Percentiles rank a stretch among this genome's conserved stretches.
Conservation (phyloP, 2,888 invertebrate species). For the Creontiades dilutus region DNA sequence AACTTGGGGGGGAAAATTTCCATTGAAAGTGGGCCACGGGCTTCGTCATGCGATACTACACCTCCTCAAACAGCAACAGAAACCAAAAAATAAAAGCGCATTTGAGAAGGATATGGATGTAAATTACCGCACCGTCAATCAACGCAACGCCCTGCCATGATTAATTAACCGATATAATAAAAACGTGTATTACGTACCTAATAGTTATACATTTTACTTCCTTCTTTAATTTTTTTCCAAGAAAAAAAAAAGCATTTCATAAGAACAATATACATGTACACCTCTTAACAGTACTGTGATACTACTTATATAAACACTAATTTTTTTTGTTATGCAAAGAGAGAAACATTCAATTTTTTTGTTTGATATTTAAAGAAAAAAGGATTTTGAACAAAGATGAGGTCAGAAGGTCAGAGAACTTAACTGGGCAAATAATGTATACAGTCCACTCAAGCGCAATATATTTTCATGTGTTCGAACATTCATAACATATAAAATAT, state of each 20-base stretch:
- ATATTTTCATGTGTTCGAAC: conserved; percentile 74
- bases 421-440: conserved; percentile 74
- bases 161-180: conserved; percentile 2
- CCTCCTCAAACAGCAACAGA: not conserved
- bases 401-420: conserved; percentile 60
- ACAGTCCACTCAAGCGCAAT: conserved; percentile 75
- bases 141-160: conserved; percentile 25
- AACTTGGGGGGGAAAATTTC: conserved; percentile 18
- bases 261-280: conserved; percentile 71
- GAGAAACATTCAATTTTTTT: conserved; percentile 64
- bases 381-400: conserved; percentile 57
- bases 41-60: conserved; percentile 12
- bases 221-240: conserved; percentile 57
- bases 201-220: conserved; percentile 63
- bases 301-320: conserved; percentile 69
- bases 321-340: conserved; percentile 64
- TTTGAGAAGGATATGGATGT: not conserved
- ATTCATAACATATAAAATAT: conserved; percentile 74
- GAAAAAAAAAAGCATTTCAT: conserved; percentile 66
- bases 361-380: conserved; percentile 54
- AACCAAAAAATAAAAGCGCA: not conserved
- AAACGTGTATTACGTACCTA: conserved; percentile 6
- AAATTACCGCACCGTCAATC: not conserved
- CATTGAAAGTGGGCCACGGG: conserved; percentile 47
- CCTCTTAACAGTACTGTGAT: conserved; percentile 70